These are phyloP conservation scores for Gymnobelideus leadbeateri DNA, from an alignment of 2,113 vertebrate genomes.

Conservation along the genomic window DNA sequence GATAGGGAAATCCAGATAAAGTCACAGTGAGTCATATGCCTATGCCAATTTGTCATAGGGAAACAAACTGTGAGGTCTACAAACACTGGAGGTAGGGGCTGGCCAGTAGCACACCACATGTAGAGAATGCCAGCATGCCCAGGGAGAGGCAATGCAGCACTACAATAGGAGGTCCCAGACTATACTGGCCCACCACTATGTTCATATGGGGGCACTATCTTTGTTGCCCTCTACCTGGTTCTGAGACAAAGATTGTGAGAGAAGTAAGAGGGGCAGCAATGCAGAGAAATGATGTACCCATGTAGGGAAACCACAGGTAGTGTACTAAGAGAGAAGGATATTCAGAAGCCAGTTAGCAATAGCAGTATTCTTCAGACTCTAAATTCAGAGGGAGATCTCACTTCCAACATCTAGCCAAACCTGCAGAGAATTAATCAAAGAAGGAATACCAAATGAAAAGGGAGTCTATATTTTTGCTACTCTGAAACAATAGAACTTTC, in stretches of 20 bases:
- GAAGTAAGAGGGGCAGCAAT: no score
- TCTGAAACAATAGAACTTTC: not conserved
- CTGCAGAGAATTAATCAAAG: not conserved
- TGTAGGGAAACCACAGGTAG: no score
- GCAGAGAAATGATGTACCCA: no score
- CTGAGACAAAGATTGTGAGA: no score
- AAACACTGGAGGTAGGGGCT: not conserved
- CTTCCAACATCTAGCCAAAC: not conserved
- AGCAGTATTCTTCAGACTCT: no score
- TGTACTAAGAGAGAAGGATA: not conserved
- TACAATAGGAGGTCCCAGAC: not conserved
- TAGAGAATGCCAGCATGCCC: not conserved
- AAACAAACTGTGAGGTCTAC: not conserved
- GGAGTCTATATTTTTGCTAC: not conserved
- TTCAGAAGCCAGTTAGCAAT: no score
- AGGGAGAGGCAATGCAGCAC: not conserved
- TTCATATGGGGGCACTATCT: no score
- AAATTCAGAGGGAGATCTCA: not conserved
- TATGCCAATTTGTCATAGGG: not conserved
- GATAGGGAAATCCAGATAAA: not conserved
- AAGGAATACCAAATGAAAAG: not conserved
- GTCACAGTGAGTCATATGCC: not conserved
- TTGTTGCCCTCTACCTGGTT: no score
- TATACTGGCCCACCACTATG: not conserved
- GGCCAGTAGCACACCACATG: not conserved